Conservation (phyloP, 37 sponge, comb jelly and placozoan genomes). For the Mnemiopsis leidyi region DNA sequence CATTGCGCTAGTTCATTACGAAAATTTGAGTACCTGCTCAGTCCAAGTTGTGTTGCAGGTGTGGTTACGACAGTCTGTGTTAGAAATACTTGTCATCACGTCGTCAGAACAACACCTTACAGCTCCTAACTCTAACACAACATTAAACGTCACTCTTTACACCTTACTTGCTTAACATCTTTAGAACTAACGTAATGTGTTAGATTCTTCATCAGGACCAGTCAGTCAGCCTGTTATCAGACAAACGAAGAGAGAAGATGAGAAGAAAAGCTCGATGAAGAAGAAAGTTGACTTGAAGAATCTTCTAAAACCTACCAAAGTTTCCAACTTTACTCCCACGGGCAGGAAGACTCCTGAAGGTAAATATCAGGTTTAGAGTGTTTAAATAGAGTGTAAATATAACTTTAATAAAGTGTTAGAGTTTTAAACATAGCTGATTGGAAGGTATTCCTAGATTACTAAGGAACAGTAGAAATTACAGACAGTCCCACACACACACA, state of each 20-base stretch:
- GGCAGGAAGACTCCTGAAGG: neutral
- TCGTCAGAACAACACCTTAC: neutral
- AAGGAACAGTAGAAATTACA: too few species aligned
- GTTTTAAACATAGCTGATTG: too few species aligned
- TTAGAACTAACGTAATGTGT: neutral
- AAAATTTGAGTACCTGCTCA: too few species aligned
- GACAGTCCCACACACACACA: too few species aligned
- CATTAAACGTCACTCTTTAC: neutral
- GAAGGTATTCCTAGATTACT: too few species aligned
- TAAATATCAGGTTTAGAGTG: neutral
- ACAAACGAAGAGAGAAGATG: constrained; percentile 20
- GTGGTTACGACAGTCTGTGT: neutral
- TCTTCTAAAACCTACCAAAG: constrained; percentile 33
- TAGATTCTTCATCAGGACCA: neutral
- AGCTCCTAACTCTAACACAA: too few species aligned
- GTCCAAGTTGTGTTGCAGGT: neutral
- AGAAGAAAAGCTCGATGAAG: constrained; percentile 33
- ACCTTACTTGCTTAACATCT: neutral
- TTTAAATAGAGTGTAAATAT: neutral
- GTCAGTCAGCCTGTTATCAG: constrained; percentile 36
- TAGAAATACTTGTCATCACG: neutral
- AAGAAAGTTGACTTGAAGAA: constrained; percentile 30
- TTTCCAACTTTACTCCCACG: neutral
- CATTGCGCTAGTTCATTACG: too few species aligned
- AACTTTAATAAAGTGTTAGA: neutral